Evolutionary conservation across 2,797 vertebrate species (phyloP).

Genomic region (Poecilia picta): DNA sequence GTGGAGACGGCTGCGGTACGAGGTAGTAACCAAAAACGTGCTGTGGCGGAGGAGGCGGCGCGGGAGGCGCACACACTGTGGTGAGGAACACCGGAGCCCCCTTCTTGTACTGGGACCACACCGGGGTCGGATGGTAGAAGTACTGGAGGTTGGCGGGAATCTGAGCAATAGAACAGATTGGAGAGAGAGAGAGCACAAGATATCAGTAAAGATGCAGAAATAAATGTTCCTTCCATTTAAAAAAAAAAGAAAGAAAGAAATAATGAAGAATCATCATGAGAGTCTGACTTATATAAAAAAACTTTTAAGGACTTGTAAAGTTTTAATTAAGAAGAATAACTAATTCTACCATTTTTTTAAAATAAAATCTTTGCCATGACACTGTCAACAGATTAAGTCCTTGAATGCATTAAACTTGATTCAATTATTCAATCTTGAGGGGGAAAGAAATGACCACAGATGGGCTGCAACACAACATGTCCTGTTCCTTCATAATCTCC

Average conservation of each 20-base stretch:
- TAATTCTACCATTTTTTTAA: not conserved
- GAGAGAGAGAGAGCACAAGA: conserved; percentile 15
- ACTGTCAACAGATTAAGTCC: not conserved
- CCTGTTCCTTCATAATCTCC: not conserved
- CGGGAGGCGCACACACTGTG: conserved; percentile 67
- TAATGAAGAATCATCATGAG: not conserved
- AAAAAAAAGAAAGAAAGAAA: not conserved
- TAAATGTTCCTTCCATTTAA: not conserved
- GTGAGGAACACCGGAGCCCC: conserved; percentile 71
- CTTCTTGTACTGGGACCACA: conserved; percentile 80
- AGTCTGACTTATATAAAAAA: too few species aligned
- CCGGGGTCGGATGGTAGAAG: conserved; percentile 75
- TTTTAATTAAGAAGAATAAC: not conserved
- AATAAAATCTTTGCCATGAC: not conserved
- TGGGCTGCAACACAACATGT: not conserved
- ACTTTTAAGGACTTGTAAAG: not conserved
- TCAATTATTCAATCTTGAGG: not conserved
- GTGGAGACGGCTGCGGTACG: conserved; percentile 72
- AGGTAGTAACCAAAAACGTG: conserved; percentile 81
- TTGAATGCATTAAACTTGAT: not conserved
- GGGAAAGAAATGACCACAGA: not conserved
- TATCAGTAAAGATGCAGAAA: conserved; percentile 6
- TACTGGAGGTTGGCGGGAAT: conserved; percentile 69
- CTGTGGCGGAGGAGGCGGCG: conserved; percentile 53
- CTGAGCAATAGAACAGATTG: conserved; percentile 49